Evolutionary conservation across 2,888 invertebrate genomes (phyloP).

Genomic region (Lutraria lutraria): DNA sequence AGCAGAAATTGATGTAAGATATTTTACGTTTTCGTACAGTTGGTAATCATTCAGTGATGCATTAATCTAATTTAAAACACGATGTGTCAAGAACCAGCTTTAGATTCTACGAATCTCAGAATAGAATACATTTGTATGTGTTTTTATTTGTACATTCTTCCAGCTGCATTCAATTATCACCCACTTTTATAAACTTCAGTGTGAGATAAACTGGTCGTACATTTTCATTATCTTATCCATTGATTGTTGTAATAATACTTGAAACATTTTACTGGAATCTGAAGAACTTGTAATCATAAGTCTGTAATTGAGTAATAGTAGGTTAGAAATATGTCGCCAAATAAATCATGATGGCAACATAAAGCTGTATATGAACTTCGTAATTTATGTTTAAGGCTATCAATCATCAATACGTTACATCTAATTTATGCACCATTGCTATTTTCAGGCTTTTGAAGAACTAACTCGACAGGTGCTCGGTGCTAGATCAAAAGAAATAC

Average conservation of each 20-base stretch:
- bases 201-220: background rate
- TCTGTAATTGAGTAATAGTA: background rate
- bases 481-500: conserved; percentile 61
- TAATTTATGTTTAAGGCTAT: background rate
- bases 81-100: background rate
- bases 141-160: background rate
- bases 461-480: conserved; percentile 69
- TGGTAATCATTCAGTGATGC: background rate
- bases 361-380: background rate
- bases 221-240: background rate
- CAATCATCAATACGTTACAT: background rate
- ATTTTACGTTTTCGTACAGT: background rate
- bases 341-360: background rate
- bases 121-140: too few relatives aligned
- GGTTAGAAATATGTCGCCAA: background rate
- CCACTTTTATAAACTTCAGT: background rate
- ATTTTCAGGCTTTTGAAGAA: conserved; percentile 76
- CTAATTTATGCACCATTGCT: background rate
- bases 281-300: background rate
- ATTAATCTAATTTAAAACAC: background rate
- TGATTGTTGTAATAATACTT: background rate
- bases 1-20: conserved; percentile 82
- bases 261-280: background rate
- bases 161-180: background rate
- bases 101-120: too few relatives aligned